Evolutionary conservation across 1,140 invertebrate genomes (phyloP).

Genomic region (Drosophila lacertosa): DNA sequence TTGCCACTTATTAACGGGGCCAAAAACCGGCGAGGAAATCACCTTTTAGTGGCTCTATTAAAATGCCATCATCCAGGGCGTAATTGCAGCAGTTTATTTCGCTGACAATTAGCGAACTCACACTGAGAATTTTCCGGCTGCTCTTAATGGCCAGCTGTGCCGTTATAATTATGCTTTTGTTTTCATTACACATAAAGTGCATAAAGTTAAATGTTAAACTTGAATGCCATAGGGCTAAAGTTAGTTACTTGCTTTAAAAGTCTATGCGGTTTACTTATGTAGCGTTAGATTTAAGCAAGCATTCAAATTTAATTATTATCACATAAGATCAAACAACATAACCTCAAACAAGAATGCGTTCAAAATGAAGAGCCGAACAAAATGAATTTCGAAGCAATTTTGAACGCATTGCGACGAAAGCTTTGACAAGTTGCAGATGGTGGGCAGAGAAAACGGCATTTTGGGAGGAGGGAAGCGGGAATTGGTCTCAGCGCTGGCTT

Average conservation of each 20-base stretch:
- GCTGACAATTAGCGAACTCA: constrained; percentile 32
- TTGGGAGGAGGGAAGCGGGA: too few species aligned
- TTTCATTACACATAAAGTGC: background rate
- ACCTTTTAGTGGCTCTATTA: constrained; percentile 30
- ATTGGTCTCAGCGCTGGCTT: constrained; percentile 22
- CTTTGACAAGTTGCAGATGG: constrained; percentile 27
- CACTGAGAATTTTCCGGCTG: constrained; percentile 7
- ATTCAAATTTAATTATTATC: too few species aligned
- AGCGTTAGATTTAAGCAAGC: too few species aligned
- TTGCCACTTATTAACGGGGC: background rate
- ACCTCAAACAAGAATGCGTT: background rate
- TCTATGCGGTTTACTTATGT: too few species aligned
- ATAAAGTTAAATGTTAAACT: background rate
- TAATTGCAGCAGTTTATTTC: constrained; percentile 31
- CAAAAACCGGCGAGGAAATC: background rate
- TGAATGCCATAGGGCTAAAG: background rate
- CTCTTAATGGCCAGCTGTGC: constrained; percentile 22
- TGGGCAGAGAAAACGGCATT: constrained; percentile 2
- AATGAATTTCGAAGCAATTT: constrained; percentile 38
- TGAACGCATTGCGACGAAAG: constrained; percentile 66
- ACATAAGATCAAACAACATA: background rate
- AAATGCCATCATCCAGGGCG: constrained; percentile 14
- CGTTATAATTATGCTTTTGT: constrained; percentile 14
- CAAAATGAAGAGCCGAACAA: constrained; percentile 6
- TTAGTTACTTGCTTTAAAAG: too few species aligned